These are phyloP conservation scores for Gallinago media DNA, from an alignment of 2,113 vertebrate genomes.

Conservation along the genomic window DNA sequence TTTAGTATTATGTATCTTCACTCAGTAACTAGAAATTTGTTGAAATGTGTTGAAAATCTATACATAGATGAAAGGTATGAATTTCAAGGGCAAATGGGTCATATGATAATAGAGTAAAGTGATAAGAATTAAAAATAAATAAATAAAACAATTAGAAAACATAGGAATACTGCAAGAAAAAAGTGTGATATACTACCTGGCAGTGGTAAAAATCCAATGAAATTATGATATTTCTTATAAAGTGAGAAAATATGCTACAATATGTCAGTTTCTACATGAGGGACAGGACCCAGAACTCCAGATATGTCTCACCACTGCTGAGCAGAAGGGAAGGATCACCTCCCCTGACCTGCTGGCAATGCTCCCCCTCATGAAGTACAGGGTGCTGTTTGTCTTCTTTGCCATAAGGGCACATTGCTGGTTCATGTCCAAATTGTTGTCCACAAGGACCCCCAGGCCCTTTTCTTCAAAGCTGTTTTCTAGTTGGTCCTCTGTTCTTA, in stretches of 20 bases:
- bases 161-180: not conserved
- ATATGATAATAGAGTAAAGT: not conserved
- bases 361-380: not conserved
- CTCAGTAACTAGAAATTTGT: not conserved
- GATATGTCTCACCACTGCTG: not conserved
- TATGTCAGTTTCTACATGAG: not conserved
- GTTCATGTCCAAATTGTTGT: not conserved
- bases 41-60: not conserved
- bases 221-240: not conserved
- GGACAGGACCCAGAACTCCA: not conserved
- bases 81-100: not conserved
- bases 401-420: not conserved
- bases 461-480: not conserved
- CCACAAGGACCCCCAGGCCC: not conserved
- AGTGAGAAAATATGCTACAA: not conserved
- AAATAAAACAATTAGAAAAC: not conserved
- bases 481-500: rapidly evolving
- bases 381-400: not conserved
- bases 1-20: not conserved
- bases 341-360: not conserved
- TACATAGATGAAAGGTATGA: not conserved
- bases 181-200: not conserved
- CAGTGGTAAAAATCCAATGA: not conserved
- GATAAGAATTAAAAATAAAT: not conserved
- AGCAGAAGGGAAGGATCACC: not conserved